Base-by-base conservation (phyloP, 2,888 invertebrate genomes). In the Sarcophaga caerulescens region DNA sequence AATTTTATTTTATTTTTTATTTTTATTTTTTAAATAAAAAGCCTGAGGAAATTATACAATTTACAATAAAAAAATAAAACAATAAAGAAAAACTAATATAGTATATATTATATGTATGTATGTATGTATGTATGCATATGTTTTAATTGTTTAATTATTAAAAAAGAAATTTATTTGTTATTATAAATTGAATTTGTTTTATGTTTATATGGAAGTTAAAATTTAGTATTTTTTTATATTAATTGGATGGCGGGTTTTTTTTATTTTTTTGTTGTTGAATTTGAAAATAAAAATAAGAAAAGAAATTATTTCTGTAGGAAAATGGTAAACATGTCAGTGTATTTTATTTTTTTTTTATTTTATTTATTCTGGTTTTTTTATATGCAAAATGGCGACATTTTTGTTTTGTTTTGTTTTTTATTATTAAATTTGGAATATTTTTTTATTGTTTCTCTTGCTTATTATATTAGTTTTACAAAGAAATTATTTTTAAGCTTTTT, bases 341-440 rank as follows among this genome's bases (percentile, higher is more conserved):
- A 59, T 35, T 21, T 60, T 60, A 45, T 65, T 75, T 86, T 80
- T 80, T 77, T 35, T 74, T 68, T 47, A 77, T 84, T 85, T 74
- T 69, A 66, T 81, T 60, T 70, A 70, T 76, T 75, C 21, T 11
- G 69, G 81, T 83, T 85, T 88, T 81, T 63, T 63, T 44, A n/a
- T 44, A 68, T 91, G 92, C 92, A 92, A 92, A 92, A 92, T 92
- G 92, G 92, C 92, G 92, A 92, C 92, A 92, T 91, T 89, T 90
- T 90, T 90, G 87, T 85, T 88, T 87, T 83, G 88, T 90, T 92
- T 91, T 91, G 90, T 90, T 90, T 91, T 91, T 91, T 91, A 91
- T 91, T 91, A 52, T 44, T 87, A 21, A 68, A 68, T 62, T 60
- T 70, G 14, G 52, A 76, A 71, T 70, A 45, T 59, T 71, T 12